These are phyloP conservation scores for Iselma pallidipennis DNA, from an alignment of 2,888 invertebrate genomes.

Conservation along the genomic window DNA sequence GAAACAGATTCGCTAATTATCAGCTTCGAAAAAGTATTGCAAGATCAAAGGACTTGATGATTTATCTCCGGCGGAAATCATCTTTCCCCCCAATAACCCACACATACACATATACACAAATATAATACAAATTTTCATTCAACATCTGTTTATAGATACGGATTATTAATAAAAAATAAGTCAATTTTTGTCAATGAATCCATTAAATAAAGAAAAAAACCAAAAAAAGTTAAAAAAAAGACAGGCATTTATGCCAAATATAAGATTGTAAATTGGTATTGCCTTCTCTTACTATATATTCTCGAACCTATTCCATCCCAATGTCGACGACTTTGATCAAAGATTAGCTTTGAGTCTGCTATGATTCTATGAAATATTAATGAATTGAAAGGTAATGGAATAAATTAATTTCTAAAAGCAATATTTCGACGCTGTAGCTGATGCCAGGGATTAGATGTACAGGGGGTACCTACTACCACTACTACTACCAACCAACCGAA, in stretches of 20 bases:
- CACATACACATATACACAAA: constrained; percentile 30
- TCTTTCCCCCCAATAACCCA: constrained; percentile 34
- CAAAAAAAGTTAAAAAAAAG: too few species aligned
- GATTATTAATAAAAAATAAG: constrained; percentile 46
- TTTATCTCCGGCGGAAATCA: constrained; percentile 47
- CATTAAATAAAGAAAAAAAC: background rate
- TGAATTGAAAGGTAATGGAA: constrained; percentile 61
- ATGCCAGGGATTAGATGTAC: constrained; percentile 44
- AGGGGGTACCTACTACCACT: constrained; percentile 6
- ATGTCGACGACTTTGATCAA: constrained; percentile 55
- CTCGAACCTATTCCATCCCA: constrained; percentile 19
- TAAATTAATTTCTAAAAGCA: constrained; percentile 61
- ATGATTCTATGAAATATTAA: constrained; percentile 60
- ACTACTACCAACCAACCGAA: background rate
- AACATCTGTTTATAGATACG: constrained; percentile 43
- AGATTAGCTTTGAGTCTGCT: constrained; percentile 54
- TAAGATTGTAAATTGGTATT: background rate
- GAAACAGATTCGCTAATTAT: constrained; percentile 11
- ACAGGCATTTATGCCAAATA: too few species aligned
- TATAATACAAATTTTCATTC: too few species aligned
- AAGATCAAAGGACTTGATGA: constrained; percentile 45
- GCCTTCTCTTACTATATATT: too few species aligned
- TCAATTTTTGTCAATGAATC: constrained; percentile 31
- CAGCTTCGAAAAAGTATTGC: constrained; percentile 26
- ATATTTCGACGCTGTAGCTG: constrained; percentile 52